Evolutionary conservation across 2,113 vertebrate species (phyloP), one percentile per base, ranked within the genome.

Genomic region (Varanus komodoensis): DNA sequence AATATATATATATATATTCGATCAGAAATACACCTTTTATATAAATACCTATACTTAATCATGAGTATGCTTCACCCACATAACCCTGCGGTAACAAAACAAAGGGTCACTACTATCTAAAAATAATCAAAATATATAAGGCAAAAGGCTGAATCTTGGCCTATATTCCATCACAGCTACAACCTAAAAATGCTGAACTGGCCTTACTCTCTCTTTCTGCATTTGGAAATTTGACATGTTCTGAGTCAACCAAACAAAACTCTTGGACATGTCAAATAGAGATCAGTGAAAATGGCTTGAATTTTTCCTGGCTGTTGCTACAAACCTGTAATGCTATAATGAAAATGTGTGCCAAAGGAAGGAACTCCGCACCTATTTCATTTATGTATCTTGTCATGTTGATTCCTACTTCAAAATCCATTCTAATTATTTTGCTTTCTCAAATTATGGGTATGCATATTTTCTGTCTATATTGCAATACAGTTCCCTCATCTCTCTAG

Each of bases 401-500:
- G 32, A 88, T 6, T 44, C 14, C 71, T 81, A 71, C 38, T 69
- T 80, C 1, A 29, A 89, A 84, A 78, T 73, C 69, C 3, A 82
- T 74, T 19, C 12, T 57, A 1, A 68, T 88, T 57, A 78, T 61
- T 34, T 83, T 78, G 86, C 67, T 87, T 89, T 89, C 2, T 73
- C 77, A 93, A 38, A 17, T 78, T 48, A 74, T 67, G 44, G 71
- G 90, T 57, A 21, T 3, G 57, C 6, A 78, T 32, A 50, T 61
- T 2, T 0, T 84, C 38, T 68, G n/a, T 23, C 34, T n/a, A 44
- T 44, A 44, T 44, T 6, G 38, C 12, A 75, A 85, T 27, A 89
- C 52, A 5, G 3, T 38, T 88, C 92, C 89, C 90, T 44, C 57
- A 90, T 78, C 23, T 78, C 68, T 5, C 52, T 88, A 0, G 81